Evolutionary conservation across 2,797 vertebrate genomes (phyloP).

Genomic region (Enteromius trimaculatus): DNA sequence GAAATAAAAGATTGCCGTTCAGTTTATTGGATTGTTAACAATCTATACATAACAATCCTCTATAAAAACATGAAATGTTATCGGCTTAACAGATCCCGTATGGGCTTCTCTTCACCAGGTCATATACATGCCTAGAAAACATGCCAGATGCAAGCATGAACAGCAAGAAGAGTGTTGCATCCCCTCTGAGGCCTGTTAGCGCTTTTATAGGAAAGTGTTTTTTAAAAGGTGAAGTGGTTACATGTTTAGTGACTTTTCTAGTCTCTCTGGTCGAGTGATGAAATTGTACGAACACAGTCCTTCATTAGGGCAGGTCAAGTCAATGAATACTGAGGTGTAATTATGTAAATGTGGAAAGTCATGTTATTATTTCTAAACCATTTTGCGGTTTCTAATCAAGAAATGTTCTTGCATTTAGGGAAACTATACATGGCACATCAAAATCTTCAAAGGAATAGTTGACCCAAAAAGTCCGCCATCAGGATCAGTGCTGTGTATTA

Average conservation of each 20-base stretch:
- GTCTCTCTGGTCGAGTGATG: background rate
- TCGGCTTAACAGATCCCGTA: background rate
- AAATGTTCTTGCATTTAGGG: background rate
- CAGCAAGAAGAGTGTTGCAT: background rate
- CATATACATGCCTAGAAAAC: background rate
- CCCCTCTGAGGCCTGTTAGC: background rate
- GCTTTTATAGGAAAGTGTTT: background rate
- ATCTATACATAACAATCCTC: too few relatives aligned
- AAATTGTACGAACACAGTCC: too few relatives aligned
- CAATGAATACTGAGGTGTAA: background rate
- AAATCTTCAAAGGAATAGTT: background rate
- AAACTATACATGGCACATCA: background rate
- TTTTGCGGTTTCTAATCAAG: background rate
- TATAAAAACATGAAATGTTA: constrained; percentile 8
- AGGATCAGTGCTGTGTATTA: background rate
- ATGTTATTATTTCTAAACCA: background rate
- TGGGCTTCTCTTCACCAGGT: background rate
- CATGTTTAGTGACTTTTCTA: background rate
- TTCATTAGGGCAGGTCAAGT: background rate
- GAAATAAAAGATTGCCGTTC: constrained; percentile 12
- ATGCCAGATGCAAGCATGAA: background rate
- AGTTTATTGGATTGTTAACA: constrained; percentile 16
- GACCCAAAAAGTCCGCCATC: too few relatives aligned
- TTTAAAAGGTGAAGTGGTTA: background rate
- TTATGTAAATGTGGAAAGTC: too few relatives aligned